phyloP scores from a whole-genome alignment of 2,888 invertebrate species.

The Neria commutata region DNA sequence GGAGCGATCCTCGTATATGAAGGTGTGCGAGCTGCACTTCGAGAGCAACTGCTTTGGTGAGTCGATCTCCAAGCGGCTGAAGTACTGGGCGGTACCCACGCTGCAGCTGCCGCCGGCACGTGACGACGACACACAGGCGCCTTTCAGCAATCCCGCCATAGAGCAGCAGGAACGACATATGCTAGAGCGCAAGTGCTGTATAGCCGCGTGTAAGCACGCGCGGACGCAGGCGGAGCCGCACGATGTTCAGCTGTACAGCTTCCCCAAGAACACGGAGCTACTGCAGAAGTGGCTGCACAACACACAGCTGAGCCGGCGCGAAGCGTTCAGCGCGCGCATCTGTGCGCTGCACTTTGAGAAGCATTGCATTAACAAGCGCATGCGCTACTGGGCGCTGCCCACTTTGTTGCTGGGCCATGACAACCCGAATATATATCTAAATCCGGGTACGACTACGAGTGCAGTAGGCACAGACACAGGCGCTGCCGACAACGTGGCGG shows the following conservation, averaged over 20 bases:
- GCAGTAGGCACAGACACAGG: neutral
- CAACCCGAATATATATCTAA: slow-evolving; percentile 20
- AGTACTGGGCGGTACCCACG: slow-evolving; percentile 51
- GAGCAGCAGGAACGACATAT: neutral
- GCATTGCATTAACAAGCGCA: slow-evolving; percentile 32
- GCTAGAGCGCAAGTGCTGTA: slow-evolving; percentile 25
- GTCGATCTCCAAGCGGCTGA: slow-evolving; percentile 37
- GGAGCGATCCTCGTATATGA: slow-evolving; percentile 40
- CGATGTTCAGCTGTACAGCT: slow-evolving; percentile 9
- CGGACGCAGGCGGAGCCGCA: neutral
- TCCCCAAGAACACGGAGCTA: slow-evolving; percentile 16
- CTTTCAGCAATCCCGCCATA: slow-evolving; percentile 10
- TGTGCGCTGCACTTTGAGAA: slow-evolving; percentile 36
- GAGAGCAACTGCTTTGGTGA: slow-evolving; percentile 42
- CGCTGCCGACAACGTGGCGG: neutral
- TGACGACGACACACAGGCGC: slow-evolving; percentile 9
- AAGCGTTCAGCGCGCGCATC: slow-evolving; percentile 23
- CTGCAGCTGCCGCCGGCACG: slow-evolving; percentile 38
- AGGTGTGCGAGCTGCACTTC: slow-evolving; percentile 50
- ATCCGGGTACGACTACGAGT: slow-evolving; percentile 12
- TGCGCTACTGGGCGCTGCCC: slow-evolving; percentile 37
- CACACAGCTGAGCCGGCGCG: slow-evolving; percentile 17
- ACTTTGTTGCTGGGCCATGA: slow-evolving; percentile 31
- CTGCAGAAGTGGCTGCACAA: slow-evolving; percentile 36
- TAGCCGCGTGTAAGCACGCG: slow-evolving; percentile 16